A percentile compares a stretch with the other conserved stretches of the same genome.
Conservation (phyloP, 2,888 invertebrate species). For the Caenorhabditis panamensis region DNA sequence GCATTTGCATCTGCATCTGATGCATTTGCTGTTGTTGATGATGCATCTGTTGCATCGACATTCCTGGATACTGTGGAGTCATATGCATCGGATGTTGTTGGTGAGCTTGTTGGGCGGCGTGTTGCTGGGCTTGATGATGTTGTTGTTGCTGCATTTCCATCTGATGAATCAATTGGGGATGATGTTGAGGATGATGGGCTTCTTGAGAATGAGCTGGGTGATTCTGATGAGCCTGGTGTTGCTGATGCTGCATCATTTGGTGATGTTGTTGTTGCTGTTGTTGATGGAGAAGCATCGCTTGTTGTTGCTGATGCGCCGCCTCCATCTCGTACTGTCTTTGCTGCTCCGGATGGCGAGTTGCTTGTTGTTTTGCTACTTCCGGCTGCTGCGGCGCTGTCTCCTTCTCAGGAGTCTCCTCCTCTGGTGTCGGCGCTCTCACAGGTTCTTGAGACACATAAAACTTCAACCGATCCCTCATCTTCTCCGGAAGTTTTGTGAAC, state of each 20-base stretch:
- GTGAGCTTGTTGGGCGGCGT: conserved; percentile 14
- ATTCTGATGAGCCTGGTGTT: background rate
- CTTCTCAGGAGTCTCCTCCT: too few relatives aligned
- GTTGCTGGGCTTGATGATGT: conserved; percentile 6
- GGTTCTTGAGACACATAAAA: too few relatives aligned
- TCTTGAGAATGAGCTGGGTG: background rate
- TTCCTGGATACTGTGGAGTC: conserved; percentile 28
- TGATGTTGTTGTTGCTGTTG: conserved; percentile 25
- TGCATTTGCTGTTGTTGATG: conserved; percentile 20
- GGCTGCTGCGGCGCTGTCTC: too few relatives aligned
- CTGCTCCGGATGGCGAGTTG: conserved; percentile 10
- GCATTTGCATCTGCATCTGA: conserved; percentile 26
- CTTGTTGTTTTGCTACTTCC: conserved; percentile 15
- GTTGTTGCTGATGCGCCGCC: conserved; percentile 17
- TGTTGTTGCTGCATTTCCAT: background rate
- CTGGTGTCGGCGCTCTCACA: conserved; percentile 20
- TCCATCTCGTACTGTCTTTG: conserved; percentile 25
- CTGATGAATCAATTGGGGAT: conserved; percentile 1
- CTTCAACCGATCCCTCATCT: conserved; percentile 15
- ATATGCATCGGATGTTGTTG: conserved; percentile 26
- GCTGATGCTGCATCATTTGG: background rate
- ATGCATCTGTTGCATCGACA: conserved; percentile 4
- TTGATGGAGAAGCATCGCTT: conserved; percentile 25
- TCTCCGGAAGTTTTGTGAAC: conserved; percentile 57
- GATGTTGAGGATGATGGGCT: background rate